Evolutionary conservation across 2,888 invertebrate species (phyloP).

Genomic region (Zele albiditarsus): DNA sequence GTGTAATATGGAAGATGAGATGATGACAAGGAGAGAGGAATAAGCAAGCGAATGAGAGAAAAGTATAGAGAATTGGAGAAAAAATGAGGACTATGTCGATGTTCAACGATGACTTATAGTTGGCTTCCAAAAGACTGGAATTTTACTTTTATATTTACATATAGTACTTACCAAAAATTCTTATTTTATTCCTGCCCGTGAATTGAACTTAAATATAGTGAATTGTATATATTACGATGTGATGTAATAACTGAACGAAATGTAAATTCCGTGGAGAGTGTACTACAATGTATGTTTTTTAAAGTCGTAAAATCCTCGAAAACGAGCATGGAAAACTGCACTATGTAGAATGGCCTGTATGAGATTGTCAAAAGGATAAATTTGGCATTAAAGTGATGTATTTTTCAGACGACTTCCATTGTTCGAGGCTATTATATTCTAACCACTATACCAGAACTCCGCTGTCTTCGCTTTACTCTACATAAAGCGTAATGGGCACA

Average conservation of each 20-base stretch:
- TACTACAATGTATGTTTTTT: slow-evolving; percentile 3
- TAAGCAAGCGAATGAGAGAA: background rate
- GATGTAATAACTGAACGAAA: background rate
- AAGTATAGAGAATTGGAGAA: slow-evolving; percentile 1
- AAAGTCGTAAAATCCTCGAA: slow-evolving; percentile 9
- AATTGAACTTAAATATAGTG: background rate
- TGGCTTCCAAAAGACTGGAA: slow-evolving; percentile 32
- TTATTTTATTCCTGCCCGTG: background rate
- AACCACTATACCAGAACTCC: background rate
- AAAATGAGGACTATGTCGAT: slow-evolving; percentile 1
- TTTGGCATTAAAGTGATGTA: slow-evolving; percentile 33
- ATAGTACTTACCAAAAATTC: background rate
- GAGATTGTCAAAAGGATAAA: slow-evolving; percentile 30
- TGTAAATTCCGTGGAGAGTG: background rate
- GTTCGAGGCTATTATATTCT: background rate
- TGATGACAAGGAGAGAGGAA: slow-evolving; percentile 33
- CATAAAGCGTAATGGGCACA: background rate
- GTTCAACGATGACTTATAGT: slow-evolving; percentile 32
- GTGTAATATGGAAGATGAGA: slow-evolving; percentile 31
- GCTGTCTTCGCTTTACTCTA: background rate
- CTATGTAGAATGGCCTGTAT: background rate
- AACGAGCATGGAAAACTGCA: slow-evolving; percentile 4
- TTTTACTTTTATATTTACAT: too few relatives aligned
- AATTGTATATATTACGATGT: background rate
- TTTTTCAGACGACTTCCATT: slow-evolving; percentile 31